These are phyloP conservation scores for Bradypodion pumilum DNA, from an alignment of 2,797 vertebrate species.

Conservation along the genomic window DNA sequence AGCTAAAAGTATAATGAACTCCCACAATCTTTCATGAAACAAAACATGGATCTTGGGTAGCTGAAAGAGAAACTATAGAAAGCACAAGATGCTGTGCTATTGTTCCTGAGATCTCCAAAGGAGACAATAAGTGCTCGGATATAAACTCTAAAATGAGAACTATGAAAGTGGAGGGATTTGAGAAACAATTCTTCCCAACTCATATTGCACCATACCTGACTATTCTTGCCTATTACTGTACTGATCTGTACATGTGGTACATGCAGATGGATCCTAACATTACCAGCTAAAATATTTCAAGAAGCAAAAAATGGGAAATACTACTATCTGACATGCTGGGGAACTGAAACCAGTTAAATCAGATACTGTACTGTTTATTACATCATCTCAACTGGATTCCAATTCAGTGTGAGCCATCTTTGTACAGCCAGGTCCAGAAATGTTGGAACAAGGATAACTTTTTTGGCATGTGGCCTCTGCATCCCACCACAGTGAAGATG, in stretches of 20 bases:
- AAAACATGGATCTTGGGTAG: background rate
- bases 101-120: background rate
- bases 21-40: background rate
- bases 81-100: background rate
- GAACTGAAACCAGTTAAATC: background rate
- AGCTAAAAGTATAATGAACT: too few species aligned
- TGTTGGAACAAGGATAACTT: too few species aligned
- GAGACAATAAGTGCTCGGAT: background rate
- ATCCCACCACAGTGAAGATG: too few species aligned
- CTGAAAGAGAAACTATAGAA: background rate
- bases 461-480: too few species aligned
- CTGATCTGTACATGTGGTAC: background rate
- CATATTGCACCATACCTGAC: background rate
- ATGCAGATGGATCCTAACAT: background rate
- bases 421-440: too few species aligned
- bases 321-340: background rate
- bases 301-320: background rate
- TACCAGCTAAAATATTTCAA: background rate
- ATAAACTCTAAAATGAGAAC: background rate
- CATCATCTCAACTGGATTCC: background rate
- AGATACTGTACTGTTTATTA: background rate
- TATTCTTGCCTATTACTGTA: background rate
- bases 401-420: background rate
- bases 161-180: background rate
- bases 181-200: background rate